Percentiles rank a stretch among this genome's conserved stretches.
Evolutionary conservation across 1,140 invertebrate species (phyloP).

Genomic region (Tetramorium parvispinum): DNA sequence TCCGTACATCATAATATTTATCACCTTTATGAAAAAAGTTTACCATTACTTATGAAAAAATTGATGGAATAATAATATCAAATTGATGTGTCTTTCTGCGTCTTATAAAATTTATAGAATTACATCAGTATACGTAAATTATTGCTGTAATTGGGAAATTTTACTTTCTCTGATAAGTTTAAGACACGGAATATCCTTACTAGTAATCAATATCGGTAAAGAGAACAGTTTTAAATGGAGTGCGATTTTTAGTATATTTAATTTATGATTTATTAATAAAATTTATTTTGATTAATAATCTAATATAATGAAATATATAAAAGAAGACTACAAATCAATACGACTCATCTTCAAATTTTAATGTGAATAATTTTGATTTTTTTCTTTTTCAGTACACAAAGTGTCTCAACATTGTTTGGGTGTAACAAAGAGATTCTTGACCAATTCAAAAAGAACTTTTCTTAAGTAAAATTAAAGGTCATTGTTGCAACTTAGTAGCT

Average conservation of each 20-base stretch:
- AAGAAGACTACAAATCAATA: not conserved
- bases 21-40: not conserved
- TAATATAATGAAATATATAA: not conserved
- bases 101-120: constrained; percentile 17
- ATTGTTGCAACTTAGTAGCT: constrained; percentile 8
- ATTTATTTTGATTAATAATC: constrained; percentile 21
- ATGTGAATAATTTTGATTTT: not conserved
- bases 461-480: not conserved
- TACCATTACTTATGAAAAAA: not conserved
- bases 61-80: not conserved
- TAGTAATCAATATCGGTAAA: not conserved
- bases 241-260: not conserved
- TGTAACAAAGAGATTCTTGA: not conserved
- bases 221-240: not conserved
- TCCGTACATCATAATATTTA: not conserved
- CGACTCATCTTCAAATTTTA: not conserved
- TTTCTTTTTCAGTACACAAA: not conserved
- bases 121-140: not conserved
- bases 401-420: not conserved
- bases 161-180: not conserved
- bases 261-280: constrained; percentile 8
- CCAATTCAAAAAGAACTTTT: not conserved
- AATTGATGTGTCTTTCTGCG: constrained; percentile 32
- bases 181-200: not conserved
- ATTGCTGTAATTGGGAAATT: not conserved